Conservation (phyloP, 2,888 invertebrate genomes). For the Girardia tigrina region DNA sequence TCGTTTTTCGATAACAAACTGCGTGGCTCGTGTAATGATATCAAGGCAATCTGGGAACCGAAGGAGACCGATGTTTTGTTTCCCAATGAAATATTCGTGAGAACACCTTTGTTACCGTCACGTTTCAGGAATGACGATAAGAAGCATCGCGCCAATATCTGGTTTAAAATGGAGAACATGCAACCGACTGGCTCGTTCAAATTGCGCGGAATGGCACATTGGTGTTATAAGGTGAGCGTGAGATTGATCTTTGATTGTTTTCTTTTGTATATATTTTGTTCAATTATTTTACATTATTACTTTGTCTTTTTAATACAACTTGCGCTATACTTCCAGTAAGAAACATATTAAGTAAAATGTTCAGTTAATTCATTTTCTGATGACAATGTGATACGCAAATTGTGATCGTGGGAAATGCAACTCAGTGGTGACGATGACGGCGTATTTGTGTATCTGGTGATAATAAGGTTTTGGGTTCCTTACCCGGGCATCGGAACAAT, state of each 20-base stretch:
- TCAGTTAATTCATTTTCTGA: no score
- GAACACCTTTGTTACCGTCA: neutral
- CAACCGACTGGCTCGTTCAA: conserved; percentile 54
- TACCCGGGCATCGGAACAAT: no score
- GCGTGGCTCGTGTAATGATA: neutral
- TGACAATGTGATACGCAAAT: no score
- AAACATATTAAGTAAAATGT: no score
- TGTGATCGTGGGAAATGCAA: no score
- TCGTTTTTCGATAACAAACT: neutral
- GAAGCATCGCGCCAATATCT: conserved; percentile 42
- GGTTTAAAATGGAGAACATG: conserved; percentile 52
- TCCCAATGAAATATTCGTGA: neutral
- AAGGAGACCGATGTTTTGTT: neutral
- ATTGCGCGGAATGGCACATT: conserved; percentile 48
- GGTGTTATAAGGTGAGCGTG: conserved; percentile 32
- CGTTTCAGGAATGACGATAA: neutral
- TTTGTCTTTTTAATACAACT: no score
- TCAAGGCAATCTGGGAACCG: conserved; percentile 14
- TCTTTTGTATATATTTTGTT: no score
- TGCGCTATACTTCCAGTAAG: no score
- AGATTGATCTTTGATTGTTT: neutral
- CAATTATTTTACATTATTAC: no score
- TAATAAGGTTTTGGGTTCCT: no score
- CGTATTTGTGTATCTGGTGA: no score
- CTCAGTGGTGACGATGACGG: no score